These are phyloP conservation scores for Lasioglossum baleicum DNA, from an alignment of 1,140 invertebrate genomes.

Conservation along the genomic window DNA sequence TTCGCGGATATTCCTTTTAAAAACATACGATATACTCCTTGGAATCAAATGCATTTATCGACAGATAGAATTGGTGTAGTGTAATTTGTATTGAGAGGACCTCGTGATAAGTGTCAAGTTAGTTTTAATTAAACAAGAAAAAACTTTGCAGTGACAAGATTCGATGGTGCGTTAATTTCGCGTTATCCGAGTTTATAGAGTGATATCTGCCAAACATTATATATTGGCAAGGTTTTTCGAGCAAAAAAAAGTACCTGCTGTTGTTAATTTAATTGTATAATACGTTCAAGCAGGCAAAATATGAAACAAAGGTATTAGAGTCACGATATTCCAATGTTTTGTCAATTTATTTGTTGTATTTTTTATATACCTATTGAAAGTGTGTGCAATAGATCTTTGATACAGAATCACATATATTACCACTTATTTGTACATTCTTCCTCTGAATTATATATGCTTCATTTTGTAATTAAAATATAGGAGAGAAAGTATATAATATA, in stretches of 20 bases:
- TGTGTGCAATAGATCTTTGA: not conserved
- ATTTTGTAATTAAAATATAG: not conserved
- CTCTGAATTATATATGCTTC: not conserved
- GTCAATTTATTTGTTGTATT: not conserved
- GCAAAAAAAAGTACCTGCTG: not conserved
- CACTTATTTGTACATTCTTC: not conserved
- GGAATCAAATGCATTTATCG: conserved; percentile 15
- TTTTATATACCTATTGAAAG: not conserved
- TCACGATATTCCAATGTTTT: not conserved
- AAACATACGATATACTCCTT: conserved; percentile 36
- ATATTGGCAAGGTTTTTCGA: not conserved
- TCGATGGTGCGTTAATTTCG: not conserved
- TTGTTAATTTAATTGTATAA: conserved; percentile 13
- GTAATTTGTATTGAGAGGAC: conserved; percentile 26
- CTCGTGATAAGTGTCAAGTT: conserved; percentile 40
- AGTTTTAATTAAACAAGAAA: conserved; percentile 26
- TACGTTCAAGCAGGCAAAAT: not conserved
- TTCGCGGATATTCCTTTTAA: conserved; percentile 3
- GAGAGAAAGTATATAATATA: not conserved
- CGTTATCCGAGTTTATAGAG: not conserved
- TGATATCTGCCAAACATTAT: conserved; percentile 9
- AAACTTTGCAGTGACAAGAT: not conserved
- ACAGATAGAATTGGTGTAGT: conserved; percentile 21
- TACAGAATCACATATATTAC: not conserved
- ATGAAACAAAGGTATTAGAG: conserved; percentile 4